These are phyloP conservation scores for Lochmaea capreae DNA, from an alignment of 2,888 invertebrate genomes.

Conservation along the genomic window DNA sequence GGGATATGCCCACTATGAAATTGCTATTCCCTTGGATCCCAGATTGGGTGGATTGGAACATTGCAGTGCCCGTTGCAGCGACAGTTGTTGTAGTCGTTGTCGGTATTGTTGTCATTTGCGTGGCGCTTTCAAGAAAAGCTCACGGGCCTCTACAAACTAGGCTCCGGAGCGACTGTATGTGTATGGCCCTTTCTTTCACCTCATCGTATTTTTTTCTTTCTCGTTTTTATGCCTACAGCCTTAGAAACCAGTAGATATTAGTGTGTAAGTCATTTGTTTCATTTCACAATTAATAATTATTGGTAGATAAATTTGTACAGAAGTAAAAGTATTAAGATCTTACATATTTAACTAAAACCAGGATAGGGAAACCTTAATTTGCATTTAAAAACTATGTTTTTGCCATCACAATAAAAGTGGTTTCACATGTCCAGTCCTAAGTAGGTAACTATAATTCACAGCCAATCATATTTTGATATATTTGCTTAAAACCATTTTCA, in stretches of 20 bases:
- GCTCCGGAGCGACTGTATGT: conserved; percentile 87
- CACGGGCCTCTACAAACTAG: conserved; percentile 76
- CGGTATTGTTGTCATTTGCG: conserved; percentile 90
- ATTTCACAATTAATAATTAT: background rate
- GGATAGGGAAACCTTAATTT: too few species aligned
- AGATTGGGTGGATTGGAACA: conserved; percentile 89
- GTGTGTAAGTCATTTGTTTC: background rate
- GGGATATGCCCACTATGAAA: conserved; percentile 68
- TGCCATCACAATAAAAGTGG: too few species aligned
- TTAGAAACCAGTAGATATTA: conserved; percentile 17
- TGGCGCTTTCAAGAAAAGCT: conserved; percentile 83
- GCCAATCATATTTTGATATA: too few species aligned
- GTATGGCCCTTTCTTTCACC: conserved; percentile 45
- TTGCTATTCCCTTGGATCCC: conserved; percentile 82
- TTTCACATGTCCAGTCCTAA: too few species aligned
- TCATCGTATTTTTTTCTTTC: conserved; percentile 25
- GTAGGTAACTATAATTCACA: too few species aligned
- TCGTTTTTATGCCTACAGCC: conserved; percentile 19
- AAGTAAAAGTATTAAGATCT: too few species aligned
- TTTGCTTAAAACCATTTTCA: too few species aligned
- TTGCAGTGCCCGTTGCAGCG: conserved; percentile 90
- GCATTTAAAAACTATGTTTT: too few species aligned
- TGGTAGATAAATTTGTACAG: background rate
- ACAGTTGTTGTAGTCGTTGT: conserved; percentile 91
- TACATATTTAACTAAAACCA: too few species aligned